Percentiles rank a stretch among this genome's conserved stretches.
These are phyloP conservation scores for Saxidomus purpurata DNA, from an alignment of 1,140 invertebrate species.

Conservation along the genomic window DNA sequence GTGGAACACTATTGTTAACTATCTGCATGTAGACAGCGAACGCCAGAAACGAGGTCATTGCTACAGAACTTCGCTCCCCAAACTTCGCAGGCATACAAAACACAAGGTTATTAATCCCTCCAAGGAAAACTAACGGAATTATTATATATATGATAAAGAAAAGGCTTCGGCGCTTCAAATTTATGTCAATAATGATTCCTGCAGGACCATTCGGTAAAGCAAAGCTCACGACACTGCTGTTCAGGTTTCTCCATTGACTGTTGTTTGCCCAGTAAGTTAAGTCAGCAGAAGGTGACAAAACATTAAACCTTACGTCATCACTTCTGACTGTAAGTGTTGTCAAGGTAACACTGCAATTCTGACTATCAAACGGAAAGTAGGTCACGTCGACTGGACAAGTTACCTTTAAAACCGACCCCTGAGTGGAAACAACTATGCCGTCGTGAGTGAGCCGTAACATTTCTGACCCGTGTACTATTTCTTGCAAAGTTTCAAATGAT, in stretches of 20 bases:
- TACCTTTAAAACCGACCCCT: not conserved
- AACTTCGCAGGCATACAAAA: slow-evolving; percentile 88
- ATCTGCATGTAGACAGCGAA: slow-evolving; percentile 89
- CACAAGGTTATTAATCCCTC: slow-evolving; percentile 87
- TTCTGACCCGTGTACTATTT: not conserved
- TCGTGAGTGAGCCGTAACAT: slow-evolving; percentile 5
- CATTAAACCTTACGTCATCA: not conserved
- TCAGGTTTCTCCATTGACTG: slow-evolving; percentile 1
- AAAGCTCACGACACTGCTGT: not conserved
- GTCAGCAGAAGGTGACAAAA: not conserved
- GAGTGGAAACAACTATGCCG: not conserved
- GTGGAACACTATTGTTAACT: slow-evolving; percentile 88
- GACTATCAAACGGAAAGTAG: slow-evolving; percentile 54
- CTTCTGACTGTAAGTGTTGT: not conserved
- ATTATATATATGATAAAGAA: slow-evolving; percentile 88
- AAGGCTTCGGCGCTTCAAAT: not conserved
- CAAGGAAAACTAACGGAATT: slow-evolving; percentile 88
- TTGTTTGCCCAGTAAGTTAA: not conserved
- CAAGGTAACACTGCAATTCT: slow-evolving; percentile 23
- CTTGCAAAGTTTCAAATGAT: slow-evolving; percentile 1
- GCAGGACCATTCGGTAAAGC: not conserved
- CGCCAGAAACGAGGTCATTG: slow-evolving; percentile 88
- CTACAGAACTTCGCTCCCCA: slow-evolving; percentile 88
- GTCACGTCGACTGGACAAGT: slow-evolving; percentile 47
- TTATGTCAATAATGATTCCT: not conserved